phyloP scores from a whole-genome alignment of 2,797 vertebrate genomes.

The Scleropages formosus region DNA sequence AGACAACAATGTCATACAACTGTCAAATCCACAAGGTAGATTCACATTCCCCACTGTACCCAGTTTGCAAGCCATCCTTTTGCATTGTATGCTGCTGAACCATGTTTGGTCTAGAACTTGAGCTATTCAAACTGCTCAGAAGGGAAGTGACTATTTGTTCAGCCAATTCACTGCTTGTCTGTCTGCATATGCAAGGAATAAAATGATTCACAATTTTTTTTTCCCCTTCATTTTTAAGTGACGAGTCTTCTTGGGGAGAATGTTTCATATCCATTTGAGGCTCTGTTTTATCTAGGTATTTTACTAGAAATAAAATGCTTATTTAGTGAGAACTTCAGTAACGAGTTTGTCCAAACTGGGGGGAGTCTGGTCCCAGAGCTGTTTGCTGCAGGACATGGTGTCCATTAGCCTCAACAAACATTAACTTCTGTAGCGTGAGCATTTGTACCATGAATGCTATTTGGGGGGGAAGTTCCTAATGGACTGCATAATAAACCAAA shows the following conservation, averaged over 20 bases:
- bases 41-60: neutral
- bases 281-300: no score
- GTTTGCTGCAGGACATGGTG: no score
- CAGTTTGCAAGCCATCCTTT: neutral
- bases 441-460: no score
- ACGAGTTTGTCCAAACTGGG: no score
- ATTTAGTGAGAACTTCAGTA: no score
- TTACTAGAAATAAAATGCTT: no score
- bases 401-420: no score
- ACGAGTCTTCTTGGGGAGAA: neutral
- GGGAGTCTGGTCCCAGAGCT: no score
- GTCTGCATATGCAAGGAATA: constrained; percentile 5
- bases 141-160: constrained; percentile 3
- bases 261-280: neutral
- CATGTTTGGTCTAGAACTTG: neutral
- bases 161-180: neutral
- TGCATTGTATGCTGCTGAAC: neutral
- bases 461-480: no score
- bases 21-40: neutral
- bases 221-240: constrained; percentile 21
- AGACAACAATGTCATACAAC: neutral
- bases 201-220: neutral
- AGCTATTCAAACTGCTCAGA: neutral
- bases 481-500: no score
- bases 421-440: no score